Evolutionary conservation across 2,888 invertebrate genomes (phyloP), one percentile per base, ranked within the genome.

Genomic region (Melieria picta): DNA sequence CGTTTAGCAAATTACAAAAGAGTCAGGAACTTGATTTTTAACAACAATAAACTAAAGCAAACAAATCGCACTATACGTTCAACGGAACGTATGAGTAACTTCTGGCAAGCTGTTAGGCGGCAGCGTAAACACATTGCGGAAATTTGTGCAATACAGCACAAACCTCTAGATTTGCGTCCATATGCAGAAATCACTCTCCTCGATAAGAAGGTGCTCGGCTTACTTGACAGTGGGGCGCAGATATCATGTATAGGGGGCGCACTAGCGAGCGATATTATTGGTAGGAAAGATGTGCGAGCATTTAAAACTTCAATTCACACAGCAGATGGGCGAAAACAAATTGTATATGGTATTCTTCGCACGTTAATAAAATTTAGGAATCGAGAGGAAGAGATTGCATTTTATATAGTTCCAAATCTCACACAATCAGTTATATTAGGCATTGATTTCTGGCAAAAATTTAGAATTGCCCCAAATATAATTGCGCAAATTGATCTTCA

Each of bases 201-300:
- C 4, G 62, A 58, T 9, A 63, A 63, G 50, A 65, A 70, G 5
- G 6, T 43, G 30, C 42, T 75, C 4, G 72, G 60, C 30, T 43
- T 75, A 9, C 60, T 75, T 16, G 72, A 71, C 46, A 69, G 72
- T 7, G 74, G 70, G 10, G 72, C 73, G 3, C 69, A 71, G 4
- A 50, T 69, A 6, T 70, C 69, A 7, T 72, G 73, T 43, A 9
- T 72, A 52, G 70, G 75, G 9, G 7, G 43, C 42, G 47, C 4
- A 47, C 50, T 65, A 52, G 70, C 70, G 3, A 52, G 50, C 7
- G 16, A 58, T 7, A 5, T 43, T 10, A 10, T 30, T 66, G 5
- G 30, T 48, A 4, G 58, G 16, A 16, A 7, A 66, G 47, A 48
- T 47, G 10, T 47, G 9, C 9, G 16, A 58, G 5, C 9, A 47